A percentile compares a stretch with the other conserved stretches of the same genome.
Conservation (phyloP, 2,888 invertebrate species). For the Drosophila sordidula region DNA sequence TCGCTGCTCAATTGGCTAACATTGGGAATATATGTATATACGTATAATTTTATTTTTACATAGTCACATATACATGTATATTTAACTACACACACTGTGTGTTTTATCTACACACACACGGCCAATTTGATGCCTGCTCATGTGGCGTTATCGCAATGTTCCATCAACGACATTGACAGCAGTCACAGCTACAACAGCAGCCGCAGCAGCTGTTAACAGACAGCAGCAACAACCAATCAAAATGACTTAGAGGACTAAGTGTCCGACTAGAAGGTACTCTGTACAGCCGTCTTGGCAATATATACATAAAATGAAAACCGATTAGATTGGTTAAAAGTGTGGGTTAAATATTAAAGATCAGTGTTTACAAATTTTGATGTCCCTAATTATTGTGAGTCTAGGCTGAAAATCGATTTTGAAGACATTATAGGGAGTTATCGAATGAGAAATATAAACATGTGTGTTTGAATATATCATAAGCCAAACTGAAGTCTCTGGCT, state of each 20-base stretch:
- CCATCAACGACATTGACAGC: constrained; percentile 65
- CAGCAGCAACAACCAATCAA: constrained; percentile 11
- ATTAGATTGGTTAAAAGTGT: too few species aligned
- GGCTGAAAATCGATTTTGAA: too few species aligned
- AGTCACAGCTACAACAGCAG: constrained; percentile 34
- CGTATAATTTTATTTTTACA: neutral
- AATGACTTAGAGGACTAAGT: neutral
- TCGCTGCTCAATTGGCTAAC: constrained; percentile 45
- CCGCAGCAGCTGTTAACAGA: constrained; percentile 29
- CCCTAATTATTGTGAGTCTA: too few species aligned
- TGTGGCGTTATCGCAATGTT: constrained; percentile 70
- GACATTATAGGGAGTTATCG: too few species aligned
- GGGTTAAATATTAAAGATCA: too few species aligned
- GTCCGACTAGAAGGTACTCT: neutral
- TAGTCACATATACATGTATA: neutral
- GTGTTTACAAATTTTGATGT: too few species aligned
- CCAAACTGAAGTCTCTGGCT: too few species aligned
- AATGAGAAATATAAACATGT: too few species aligned
- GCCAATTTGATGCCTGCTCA: constrained; percentile 52
- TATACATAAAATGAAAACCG: too few species aligned
- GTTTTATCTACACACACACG: constrained; percentile 12
- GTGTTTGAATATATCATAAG: too few species aligned
- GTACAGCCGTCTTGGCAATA: neutral
- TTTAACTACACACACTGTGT: neutral
- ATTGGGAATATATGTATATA: constrained; percentile 25